A percentile compares a stretch with the other conserved stretches of the same genome.
Conservation (phyloP, 2,888 invertebrate genomes). For the Zonitis immaculata region DNA sequence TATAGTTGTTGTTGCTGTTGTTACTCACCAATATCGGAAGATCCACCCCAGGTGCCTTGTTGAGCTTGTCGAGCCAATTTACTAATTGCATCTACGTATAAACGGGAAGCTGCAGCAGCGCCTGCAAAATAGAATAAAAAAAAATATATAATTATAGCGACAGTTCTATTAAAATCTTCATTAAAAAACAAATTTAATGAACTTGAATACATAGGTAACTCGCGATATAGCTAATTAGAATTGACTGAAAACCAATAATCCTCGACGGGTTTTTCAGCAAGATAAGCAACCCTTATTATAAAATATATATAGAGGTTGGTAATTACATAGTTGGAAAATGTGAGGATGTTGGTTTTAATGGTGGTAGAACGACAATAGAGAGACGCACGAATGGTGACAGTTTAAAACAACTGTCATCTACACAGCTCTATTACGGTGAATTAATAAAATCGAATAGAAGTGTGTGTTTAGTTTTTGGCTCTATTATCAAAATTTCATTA, state of each 20-base stretch:
- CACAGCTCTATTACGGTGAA: conserved; percentile 23
- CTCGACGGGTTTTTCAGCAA: not conserved
- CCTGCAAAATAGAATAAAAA: conserved; percentile 55
- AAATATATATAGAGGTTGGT: conserved; percentile 9
- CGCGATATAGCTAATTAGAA: not conserved
- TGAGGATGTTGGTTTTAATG: not conserved
- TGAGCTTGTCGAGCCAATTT: conserved; percentile 85
- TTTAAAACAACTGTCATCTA: conserved; percentile 23
- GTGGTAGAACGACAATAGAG: conserved; percentile 13
- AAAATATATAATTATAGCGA: conserved; percentile 1
- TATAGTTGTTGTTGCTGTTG: too few relatives aligned
- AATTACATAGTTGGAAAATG: conserved; percentile 9
- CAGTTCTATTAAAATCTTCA: not conserved
- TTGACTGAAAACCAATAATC: not conserved
- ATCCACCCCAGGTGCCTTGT: conserved; percentile 85
- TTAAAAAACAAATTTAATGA: not conserved
- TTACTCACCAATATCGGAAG: conserved; percentile 81
- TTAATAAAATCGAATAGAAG: conserved; percentile 11
- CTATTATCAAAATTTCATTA: too few relatives aligned
- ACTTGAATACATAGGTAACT: too few relatives aligned
- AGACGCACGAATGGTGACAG: conserved; percentile 14
- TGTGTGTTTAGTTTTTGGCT: conserved; percentile 5
- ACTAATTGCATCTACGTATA: conserved; percentile 84
- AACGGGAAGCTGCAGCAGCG: conserved; percentile 80
- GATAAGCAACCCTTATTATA: conserved; percentile 1